phyloP scores from a whole-genome alignment of 2,797 vertebrate species.

The Spatula clypeata region DNA sequence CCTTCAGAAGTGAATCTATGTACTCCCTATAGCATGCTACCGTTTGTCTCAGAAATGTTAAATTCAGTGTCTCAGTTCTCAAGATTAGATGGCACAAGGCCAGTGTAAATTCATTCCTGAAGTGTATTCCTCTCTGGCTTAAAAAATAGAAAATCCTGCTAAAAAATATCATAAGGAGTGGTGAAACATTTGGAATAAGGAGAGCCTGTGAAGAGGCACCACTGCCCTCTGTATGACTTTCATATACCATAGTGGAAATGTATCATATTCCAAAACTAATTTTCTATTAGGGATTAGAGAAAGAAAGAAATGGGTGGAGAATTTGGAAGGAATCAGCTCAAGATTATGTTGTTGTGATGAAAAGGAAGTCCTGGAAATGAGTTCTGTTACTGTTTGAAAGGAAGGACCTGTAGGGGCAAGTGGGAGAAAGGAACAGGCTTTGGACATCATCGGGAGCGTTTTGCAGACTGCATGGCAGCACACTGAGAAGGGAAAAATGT shows the following conservation, averaged over 20 bases:
- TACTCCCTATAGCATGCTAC: background rate
- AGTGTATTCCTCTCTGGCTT: conserved; percentile 25
- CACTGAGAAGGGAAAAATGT: background rate
- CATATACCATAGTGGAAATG: conserved; percentile 43
- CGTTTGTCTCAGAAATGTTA: conserved; percentile 37
- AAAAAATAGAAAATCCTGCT: conserved; percentile 50
- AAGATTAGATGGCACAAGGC: conserved; percentile 58
- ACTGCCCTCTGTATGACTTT: conserved; percentile 71
- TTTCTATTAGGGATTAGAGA: conserved; percentile 56
- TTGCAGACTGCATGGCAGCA: background rate
- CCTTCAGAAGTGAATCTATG: background rate
- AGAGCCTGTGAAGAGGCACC: conserved; percentile 48
- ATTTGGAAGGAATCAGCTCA: background rate
- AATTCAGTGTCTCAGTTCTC: conserved; percentile 15
- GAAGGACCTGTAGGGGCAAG: background rate
- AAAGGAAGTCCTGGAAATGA: background rate
- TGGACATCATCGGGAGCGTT: background rate
- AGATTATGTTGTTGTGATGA: background rate
- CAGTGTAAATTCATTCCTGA: conserved; percentile 60
- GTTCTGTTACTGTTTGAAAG: background rate
- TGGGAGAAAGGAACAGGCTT: background rate
- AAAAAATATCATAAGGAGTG: background rate
- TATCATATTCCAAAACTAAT: conserved; percentile 47
- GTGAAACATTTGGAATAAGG: conserved; percentile 57
- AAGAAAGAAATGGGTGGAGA: conserved; percentile 20